phyloP scores from a whole-genome alignment of 1,140 invertebrate genomes.

The Halesus radiatus region DNA sequence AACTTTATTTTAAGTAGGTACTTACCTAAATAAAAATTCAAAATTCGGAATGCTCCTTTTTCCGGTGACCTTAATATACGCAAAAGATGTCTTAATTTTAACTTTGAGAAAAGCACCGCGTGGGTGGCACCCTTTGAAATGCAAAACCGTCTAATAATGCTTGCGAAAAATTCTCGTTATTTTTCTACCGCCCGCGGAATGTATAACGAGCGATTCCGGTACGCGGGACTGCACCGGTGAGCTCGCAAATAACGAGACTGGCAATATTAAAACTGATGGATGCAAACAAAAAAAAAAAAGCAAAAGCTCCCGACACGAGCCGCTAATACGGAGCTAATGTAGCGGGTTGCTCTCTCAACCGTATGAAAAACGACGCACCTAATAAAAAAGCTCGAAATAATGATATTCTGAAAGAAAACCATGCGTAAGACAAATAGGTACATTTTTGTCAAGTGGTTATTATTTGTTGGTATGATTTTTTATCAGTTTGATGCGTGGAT shows the following conservation, averaged over 20 bases:
- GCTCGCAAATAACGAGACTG: constrained; percentile 9
- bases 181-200: constrained; percentile 33
- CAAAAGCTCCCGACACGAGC: constrained; percentile 31
- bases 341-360: background rate
- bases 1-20: too few relatives aligned
- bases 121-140: constrained; percentile 30
- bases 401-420: background rate
- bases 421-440: background rate
- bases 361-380: background rate
- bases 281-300: constrained; percentile 2
- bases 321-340: background rate
- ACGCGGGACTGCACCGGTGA: constrained; percentile 2
- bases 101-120: background rate
- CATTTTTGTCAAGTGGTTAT: background rate
- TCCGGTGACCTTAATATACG: background rate
- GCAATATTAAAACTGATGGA: constrained; percentile 32
- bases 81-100: constrained; percentile 38
- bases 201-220: constrained; percentile 17
- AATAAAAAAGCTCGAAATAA: background rate
- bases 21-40: background rate
- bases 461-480: background rate
- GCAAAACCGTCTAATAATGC: constrained; percentile 17
- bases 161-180: constrained; percentile 39
- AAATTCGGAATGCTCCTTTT: background rate
- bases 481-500: background rate